Base-by-base conservation (phyloP, 2,888 invertebrate species). In the Lasioglossum zephyrum region DNA sequence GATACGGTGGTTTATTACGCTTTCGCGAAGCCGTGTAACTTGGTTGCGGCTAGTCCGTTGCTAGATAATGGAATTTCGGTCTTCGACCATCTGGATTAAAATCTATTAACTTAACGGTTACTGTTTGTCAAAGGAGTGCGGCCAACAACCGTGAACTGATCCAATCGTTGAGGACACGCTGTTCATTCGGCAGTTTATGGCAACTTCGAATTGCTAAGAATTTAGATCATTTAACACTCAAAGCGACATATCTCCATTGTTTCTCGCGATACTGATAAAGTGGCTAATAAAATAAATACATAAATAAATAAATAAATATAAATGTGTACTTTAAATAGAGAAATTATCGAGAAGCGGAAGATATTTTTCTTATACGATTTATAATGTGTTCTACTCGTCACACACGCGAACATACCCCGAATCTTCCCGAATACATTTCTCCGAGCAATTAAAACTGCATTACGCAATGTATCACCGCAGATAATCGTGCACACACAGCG, bases 1-100 rank as follows among this genome's bases (percentile, higher is more conserved):
- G 87, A 92, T 88, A 90, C 91, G 85, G 83, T 88, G 90, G 89
- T 91, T 89, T 90, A 92, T 92, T 91, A 90, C 84, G 88, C 89
- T 93, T 92, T 93, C 91, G 91, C 88, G 90, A 91, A 91, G 91
- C 90, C 89, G 81, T 85, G 91, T 88, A 92, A 92, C 91, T 92
- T 90, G 90, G 89, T 88, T 86, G 88, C 85, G 87, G 90, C 88
- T 90, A 88, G 84, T 88, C 82, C 87, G 88, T 89, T 88, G 88
- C 86, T 84, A 87, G 90, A 89, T 91, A 92, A 92, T 92, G 91
- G 92, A 92, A 92, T 90, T 91, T 89, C 87, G 86, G 87, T 90
- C 86, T 83, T 77, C 79, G 86, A 70, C 72, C 84, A 81, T 88
- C 72, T 80, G 87, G 88, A 90, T 91, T 89, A 89, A 90, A 88